phyloP scores from a whole-genome alignment of 1,140 invertebrate species.

The Proales similis region DNA sequence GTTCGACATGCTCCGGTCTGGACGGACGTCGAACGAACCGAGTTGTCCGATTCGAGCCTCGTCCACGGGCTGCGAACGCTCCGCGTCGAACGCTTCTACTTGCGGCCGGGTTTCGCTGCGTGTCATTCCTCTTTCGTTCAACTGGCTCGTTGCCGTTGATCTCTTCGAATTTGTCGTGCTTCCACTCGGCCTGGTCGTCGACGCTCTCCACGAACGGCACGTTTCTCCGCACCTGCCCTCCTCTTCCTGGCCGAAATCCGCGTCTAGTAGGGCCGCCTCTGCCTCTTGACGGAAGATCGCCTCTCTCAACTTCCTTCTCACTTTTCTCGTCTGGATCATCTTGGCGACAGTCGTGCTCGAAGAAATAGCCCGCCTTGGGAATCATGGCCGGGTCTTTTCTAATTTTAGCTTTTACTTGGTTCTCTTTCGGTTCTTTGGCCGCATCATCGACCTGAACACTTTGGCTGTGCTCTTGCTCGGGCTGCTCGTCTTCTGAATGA shows the following conservation, averaged over 20 bases:
- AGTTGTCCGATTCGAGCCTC: too few species aligned
- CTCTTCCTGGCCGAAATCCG: too few species aligned
- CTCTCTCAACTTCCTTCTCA: neutral
- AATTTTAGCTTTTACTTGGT: too few species aligned
- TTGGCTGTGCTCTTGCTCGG: too few species aligned
- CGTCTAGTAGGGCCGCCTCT: neutral
- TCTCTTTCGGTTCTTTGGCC: neutral
- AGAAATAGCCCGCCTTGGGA: constrained; percentile 30
- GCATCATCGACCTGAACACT: too few species aligned
- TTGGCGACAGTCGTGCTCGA: constrained; percentile 32
- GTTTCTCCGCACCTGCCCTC: too few species aligned
- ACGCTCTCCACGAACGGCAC: neutral
- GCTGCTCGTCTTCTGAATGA: too few species aligned
- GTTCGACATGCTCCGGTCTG: too few species aligned
- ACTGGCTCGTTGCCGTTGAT: constrained; percentile 32
- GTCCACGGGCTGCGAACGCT: too few species aligned
- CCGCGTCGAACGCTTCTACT: too few species aligned
- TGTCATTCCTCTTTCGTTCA: constrained; percentile 28
- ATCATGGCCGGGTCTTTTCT: constrained; percentile 31
- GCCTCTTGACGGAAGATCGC: neutral
- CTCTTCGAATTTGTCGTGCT: constrained; percentile 28
- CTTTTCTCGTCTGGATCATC: neutral
- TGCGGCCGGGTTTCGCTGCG: constrained; percentile 4
- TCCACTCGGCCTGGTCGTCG: constrained; percentile 21
- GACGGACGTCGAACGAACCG: too few species aligned